Evolutionary conservation across 2,113 vertebrate species (phyloP), one percentile per base, ranked within the genome.

Genomic region (Zingel zingel): DNA sequence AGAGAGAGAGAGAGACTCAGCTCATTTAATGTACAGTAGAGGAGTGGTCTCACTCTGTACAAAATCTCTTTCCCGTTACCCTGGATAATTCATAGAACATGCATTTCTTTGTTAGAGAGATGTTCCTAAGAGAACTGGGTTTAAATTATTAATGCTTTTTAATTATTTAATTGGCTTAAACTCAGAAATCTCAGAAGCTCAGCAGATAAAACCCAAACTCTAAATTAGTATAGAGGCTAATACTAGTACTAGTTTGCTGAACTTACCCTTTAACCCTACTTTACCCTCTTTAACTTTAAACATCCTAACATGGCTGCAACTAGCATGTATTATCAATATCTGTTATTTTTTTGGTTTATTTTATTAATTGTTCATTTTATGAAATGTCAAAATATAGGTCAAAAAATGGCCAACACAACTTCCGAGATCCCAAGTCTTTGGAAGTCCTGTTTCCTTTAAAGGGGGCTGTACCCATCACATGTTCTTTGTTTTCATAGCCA

Each of bases 1-100:
- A 1, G 33, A 36, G 33, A 36, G 33, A 33, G 33, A 33, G 6
- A 39, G 36, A 39, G 36, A 39, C 6, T 33, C 7, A 8, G 76
- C 45, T 36, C 1, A 30, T 74, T 80, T 71, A 80, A 79, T 59
- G 67, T 15, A 50, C 21, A 54, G 18, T 4, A 51, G 56, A 72
- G 18, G 10, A 51, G 66, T 84, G 70, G 81, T 80, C 75, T 66
- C 61, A 69, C 21, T 51, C 51, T 50, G 57, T 56, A 12, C 58
- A n/a, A 2, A 36, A 4, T 25, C 13, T 58, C 56, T 58, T 15
- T 33, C 33, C 33, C 23, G 8, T 39, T 39, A 39, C 58, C 18
- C 58, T 30, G 11, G 19, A 14, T 14, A 43, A 58, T 27, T 58
- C 56, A 21, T 10, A 61, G 16, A 33, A 19, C 18, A 11, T 2